Evolutionary conservation across 2,888 invertebrate species (phyloP), one percentile per base, ranked within the genome.

Genomic region (Zelleria hepariella): DNA sequence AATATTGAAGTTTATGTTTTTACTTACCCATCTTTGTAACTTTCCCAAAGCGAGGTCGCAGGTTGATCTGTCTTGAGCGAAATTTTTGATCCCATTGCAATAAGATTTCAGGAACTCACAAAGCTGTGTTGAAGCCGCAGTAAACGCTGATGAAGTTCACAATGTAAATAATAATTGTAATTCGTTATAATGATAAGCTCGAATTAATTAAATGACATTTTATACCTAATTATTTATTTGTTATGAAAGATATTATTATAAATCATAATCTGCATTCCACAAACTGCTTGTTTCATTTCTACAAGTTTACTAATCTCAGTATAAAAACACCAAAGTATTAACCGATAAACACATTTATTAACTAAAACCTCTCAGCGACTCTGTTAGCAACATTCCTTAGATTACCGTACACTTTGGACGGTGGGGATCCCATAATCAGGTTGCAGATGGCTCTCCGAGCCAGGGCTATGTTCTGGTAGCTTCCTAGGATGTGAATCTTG

Each of bases 331-430:
- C 53, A 53, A 53, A 25, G 61, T 62, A 21, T 52, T 32, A 57
- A 61, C 64, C 64, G 32, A 74, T 74, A 79, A 71, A 77, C 72
- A 72, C 61, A 66, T 64, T 59, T 59, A 66, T 71, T 80, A 55
- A 32, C 72, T 81, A 81, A 77, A 97, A 94, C 77, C 97, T 91
- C 79, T 97, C 95, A 1, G 96, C 93, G 52, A 96, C 91, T 70
- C 96, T 91, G 64, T 93, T 92, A 25, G 97, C 96, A 62, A 98
- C 93, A 76, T 94, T 94, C 67, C 97, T 91, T 70, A 99, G 86
- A 71, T 96, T 98, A 5, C 99, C 99, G 82, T 98, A 99, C 1
- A 99, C 98, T 91, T 99, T 99, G 1, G 97, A 97, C 32, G 98
- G 98, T 42, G 98, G 98, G 61, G 97, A 96, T 23, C 98, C 99